Base-by-base conservation (phyloP, 2,797 vertebrate genomes). In the Acanthornis magna region DNA sequence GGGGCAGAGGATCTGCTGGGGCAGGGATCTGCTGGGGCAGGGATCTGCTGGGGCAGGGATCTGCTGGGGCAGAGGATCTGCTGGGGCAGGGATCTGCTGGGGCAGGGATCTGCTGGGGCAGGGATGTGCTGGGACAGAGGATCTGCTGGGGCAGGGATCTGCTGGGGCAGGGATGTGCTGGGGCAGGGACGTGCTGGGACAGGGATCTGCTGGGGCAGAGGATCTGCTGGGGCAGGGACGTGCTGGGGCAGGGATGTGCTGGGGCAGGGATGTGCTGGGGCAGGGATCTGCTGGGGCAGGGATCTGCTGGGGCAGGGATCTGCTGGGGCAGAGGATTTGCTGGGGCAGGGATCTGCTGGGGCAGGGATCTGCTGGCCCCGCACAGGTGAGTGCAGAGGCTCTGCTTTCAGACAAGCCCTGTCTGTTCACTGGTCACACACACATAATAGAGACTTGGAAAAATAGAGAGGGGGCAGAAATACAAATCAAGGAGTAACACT, bases 401-500 rank as follows among this genome's bases (percentile, higher is more conserved):
- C 19, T 34, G 32, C 68, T 4, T 11, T 3, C 16, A 36, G 55
- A 20, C 18, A 25, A 89, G 88, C 83, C 75, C 91, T 19, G 4
- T 0, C 48, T 63, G 3, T 15, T 23, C 74, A 5, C 51, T 51
- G 80, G 23, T 42, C 48, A 8, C 3, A 76, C 30, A 10, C 30
- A 10, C 23, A 6, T 3, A 15, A 34, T 1, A 22, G 89, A 72
- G 51, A 14, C 79, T 7, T 30, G 30, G 89, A 36, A 51, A 88
- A 92, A 58, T 0, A 47, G 72, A 76, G 87, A 94, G 93, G 95
- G 89, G 96, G 82, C 88, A 96, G 95, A 96, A 97, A 94, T 89
- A 98, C 97, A 97, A 97, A 97, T 97, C 97, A 98, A 96, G 97
- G 96, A 97, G 97, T 94, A 97, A 97, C 88, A 92, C 97, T 98